These are phyloP conservation scores for Anarsia innoxiella DNA, from an alignment of 2,888 invertebrate species.

Conservation along the genomic window DNA sequence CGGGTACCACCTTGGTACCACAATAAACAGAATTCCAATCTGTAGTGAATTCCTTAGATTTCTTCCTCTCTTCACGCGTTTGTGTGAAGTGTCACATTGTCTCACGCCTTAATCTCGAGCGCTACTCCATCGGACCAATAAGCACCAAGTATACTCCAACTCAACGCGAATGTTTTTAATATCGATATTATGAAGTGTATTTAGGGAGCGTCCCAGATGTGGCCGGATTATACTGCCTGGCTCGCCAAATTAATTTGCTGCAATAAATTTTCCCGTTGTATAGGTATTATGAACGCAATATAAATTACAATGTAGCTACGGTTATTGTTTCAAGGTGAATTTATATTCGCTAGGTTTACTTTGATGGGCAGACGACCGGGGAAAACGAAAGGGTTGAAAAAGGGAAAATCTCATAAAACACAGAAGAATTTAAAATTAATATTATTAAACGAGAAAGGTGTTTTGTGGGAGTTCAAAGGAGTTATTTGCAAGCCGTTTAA, in stretches of 20 bases:
- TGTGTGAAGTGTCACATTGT: no score
- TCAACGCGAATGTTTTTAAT: constrained; percentile 30
- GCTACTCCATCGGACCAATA: neutral
- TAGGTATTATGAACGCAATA: constrained; percentile 51
- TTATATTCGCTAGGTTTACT: constrained; percentile 21
- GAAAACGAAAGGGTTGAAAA: no score
- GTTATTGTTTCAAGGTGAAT: constrained; percentile 34
- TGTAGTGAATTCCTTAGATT: no score
- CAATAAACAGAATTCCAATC: no score
- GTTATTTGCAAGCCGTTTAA: no score
- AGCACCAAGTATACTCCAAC: neutral
- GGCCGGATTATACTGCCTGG: constrained; percentile 33
- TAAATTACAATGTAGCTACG: constrained; percentile 40
- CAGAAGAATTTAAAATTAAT: neutral
- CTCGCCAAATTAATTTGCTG: constrained; percentile 49
- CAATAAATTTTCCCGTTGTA: constrained; percentile 45
- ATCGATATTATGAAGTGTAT: constrained; percentile 34
- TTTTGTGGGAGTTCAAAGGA: neutral
- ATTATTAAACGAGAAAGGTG: no score
- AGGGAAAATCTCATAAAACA: no score
- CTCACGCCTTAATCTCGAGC: neutral
- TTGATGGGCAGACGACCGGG: constrained; percentile 8
- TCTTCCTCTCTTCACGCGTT: no score
- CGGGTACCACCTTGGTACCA: no score
- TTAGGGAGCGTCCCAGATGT: constrained; percentile 38